These are phyloP conservation scores for Zingel zingel DNA, from an alignment of 2,113 vertebrate genomes.

Conservation along the genomic window DNA sequence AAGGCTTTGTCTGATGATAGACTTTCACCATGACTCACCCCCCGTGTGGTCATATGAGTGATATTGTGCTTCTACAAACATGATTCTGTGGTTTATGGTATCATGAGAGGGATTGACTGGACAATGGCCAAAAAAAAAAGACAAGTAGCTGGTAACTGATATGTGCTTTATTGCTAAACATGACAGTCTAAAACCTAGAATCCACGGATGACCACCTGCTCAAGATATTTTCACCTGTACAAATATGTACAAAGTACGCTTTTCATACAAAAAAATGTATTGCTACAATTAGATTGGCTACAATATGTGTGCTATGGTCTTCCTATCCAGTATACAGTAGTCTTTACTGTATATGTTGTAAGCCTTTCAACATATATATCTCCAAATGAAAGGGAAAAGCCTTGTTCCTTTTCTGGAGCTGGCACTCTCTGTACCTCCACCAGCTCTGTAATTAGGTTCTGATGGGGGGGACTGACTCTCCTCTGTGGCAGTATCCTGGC, in stretches of 20 bases:
- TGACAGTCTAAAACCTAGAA: neutral
- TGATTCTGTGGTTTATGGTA: conserved; percentile 19
- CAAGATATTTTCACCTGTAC: neutral
- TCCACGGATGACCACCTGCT: neutral
- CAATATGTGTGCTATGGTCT: neutral
- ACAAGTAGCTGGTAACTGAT: neutral
- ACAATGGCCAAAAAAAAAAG: conserved; percentile 20
- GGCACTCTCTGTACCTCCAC: conserved; percentile 53
- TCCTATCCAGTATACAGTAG: neutral
- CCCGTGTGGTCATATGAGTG: conserved; percentile 4
- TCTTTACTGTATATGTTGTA: conserved; percentile 1
- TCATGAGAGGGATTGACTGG: conserved; percentile 15
- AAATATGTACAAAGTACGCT: neutral
- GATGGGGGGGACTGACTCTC: conserved; percentile 48
- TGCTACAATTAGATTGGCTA: conserved; percentile 1
- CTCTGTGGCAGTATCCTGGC: conserved; percentile 43
- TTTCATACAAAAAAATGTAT: conserved; percentile 4
- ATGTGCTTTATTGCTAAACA: neutral
- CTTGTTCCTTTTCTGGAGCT: conserved; percentile 65
- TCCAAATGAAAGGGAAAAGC: conserved; percentile 63
- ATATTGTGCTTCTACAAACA: conserved; percentile 32
- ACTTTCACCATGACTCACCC: conserved; percentile 40
- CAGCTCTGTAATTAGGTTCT: conserved; percentile 70
- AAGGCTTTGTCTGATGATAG: conserved; percentile 29
- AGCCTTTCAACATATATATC: conserved; percentile 37